Percentiles rank a stretch among this genome's conserved stretches.
Evolutionary conservation across 2,797 vertebrate genomes (phyloP).

Genomic region (Pelodytes ibericus): DNA sequence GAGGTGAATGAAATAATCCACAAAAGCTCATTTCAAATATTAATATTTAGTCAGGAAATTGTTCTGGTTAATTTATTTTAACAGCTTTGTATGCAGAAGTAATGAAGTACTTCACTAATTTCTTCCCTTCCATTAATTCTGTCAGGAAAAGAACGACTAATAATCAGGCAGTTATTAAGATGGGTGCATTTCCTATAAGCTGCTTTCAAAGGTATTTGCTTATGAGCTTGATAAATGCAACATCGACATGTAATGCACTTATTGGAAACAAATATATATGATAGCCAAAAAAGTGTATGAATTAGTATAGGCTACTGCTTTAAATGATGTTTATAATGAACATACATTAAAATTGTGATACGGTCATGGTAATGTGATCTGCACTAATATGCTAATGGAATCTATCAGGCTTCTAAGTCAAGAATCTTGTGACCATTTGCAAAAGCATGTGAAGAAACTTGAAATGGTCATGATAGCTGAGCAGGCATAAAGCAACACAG

Average conservation of each 20-base stretch:
- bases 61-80: conserved; percentile 24
- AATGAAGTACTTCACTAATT: conserved; percentile 9
- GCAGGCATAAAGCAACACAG: conserved; percentile 35
- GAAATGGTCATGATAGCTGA: conserved; percentile 45
- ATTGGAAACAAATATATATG: conserved; percentile 12
- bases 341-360: conserved; percentile 47
- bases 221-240: conserved; percentile 11
- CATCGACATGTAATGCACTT: conserved; percentile 31
- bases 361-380: conserved; percentile 54
- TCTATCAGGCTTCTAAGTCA: conserved; percentile 36
- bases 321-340: conserved; percentile 42
- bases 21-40: conserved; percentile 7
- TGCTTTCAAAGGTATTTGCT: conserved; percentile 7
- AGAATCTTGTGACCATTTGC: conserved; percentile 41
- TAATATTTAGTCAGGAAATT: conserved; percentile 28
- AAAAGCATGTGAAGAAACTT: conserved; percentile 39
- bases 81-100: conserved; percentile 3
- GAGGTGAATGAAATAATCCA: background rate
- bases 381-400: conserved; percentile 49
- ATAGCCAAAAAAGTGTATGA: conserved; percentile 25
- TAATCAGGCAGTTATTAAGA: background rate
- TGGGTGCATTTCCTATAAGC: conserved; percentile 11
- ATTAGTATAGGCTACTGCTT: conserved; percentile 14
- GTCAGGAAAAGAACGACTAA: background rate
- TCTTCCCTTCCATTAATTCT: conserved; percentile 3